Percentiles rank a stretch among this genome's conserved stretches.
Conservation (phyloP, 2,113 vertebrate genomes). For the Nothocercus nigrocapillus region DNA sequence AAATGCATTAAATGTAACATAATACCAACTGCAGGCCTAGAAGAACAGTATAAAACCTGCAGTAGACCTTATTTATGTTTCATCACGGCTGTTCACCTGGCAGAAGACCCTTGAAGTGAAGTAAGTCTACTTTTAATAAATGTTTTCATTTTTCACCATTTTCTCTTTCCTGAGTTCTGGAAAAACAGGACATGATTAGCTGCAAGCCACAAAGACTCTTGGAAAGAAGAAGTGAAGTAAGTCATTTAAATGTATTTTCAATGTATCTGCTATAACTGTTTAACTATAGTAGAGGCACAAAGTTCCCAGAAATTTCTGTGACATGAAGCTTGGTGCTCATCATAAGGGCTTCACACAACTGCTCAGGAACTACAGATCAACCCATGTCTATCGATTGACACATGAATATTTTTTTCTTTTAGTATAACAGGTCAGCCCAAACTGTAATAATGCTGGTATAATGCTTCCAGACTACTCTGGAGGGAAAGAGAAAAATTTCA, state of each 20-base stretch:
- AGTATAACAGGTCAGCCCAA: not conserved
- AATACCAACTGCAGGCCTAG: not conserved
- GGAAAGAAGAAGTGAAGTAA: not conserved
- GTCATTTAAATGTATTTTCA: not conserved
- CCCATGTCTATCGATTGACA: not conserved
- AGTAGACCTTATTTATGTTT: not conserved
- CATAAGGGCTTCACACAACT: not conserved
- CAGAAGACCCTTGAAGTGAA: not conserved
- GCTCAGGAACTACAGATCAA: not conserved
- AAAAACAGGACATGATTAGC: not conserved
- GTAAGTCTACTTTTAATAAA: not conserved
- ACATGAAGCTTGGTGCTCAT: fast-evolving
- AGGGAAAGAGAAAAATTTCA: not conserved
- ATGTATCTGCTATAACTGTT: not conserved
- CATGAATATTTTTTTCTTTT: not conserved
- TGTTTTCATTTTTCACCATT: not conserved
- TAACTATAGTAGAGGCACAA: not conserved
- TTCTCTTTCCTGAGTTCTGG: not conserved
- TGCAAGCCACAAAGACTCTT: not conserved
- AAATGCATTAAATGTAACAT: not conserved
- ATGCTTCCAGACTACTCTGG: not conserved
- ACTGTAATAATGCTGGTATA: not conserved
- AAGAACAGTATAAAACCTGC: not conserved
- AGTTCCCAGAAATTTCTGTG: not conserved
- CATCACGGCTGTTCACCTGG: not conserved